Conservation (phyloP, 1,140 invertebrate species). For the Drosophila malerkotliana region DNA sequence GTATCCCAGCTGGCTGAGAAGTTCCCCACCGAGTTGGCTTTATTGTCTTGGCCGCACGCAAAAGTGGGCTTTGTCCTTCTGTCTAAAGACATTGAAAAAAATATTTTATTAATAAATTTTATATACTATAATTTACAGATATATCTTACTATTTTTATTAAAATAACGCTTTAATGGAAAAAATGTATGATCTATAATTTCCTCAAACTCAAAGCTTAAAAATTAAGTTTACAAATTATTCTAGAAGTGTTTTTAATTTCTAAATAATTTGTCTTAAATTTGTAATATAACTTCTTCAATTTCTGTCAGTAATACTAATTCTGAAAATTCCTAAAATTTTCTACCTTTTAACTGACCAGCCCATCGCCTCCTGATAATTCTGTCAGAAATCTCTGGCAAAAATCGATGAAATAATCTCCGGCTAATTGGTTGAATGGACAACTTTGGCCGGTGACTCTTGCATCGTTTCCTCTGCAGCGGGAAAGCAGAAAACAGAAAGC, state of each 20-base stretch:
- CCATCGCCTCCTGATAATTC: not conserved
- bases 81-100: conserved; percentile 11
- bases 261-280: too few species aligned
- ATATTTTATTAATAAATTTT: not conserved
- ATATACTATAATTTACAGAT: not conserved
- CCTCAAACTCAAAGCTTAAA: too few species aligned
- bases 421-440: conserved; percentile 52
- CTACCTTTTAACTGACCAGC: not conserved
- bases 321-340: not conserved
- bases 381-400: conserved; percentile 36
- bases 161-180: too few species aligned
- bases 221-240: too few species aligned
- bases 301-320: not conserved
- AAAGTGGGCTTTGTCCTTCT: conserved; percentile 32
- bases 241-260: too few species aligned
- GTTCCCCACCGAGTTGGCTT: conserved; percentile 28
- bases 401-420: conserved; percentile 54
- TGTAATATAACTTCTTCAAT: not conserved
- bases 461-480: conserved; percentile 8
- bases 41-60: conserved; percentile 39
- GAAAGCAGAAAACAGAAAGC: conserved; percentile 4
- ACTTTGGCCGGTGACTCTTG: conserved; percentile 37
- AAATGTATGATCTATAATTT: too few species aligned
- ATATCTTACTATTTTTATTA: not conserved
- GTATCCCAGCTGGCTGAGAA: conserved; percentile 33